A percentile compares a stretch with the other conserved stretches of the same genome.
Evolutionary conservation across 1,140 invertebrate genomes (phyloP).

Genomic region (Bombus balteatus): DNA sequence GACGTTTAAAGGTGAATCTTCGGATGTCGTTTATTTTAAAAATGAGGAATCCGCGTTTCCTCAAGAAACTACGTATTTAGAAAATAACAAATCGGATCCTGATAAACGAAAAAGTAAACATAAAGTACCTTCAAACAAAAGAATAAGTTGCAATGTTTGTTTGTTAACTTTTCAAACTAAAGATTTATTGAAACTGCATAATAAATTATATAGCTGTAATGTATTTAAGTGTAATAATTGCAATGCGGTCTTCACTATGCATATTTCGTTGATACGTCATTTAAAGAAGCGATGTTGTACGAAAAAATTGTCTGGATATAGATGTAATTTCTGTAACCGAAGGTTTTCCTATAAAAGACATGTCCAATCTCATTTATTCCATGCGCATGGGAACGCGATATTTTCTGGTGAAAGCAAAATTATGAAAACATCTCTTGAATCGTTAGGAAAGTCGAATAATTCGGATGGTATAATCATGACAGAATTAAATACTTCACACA

Average conservation of each 20-base stretch:
- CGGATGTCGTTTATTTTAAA: neutral
- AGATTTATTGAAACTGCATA: neutral
- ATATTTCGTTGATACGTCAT: neutral
- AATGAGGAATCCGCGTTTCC: neutral
- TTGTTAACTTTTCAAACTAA: neutral
- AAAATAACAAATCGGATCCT: neutral
- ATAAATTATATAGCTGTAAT: neutral
- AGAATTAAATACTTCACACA: neutral
- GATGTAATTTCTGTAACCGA: slow-evolving; percentile 33
- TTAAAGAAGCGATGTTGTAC: rapidly evolving
- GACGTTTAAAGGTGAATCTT: neutral
- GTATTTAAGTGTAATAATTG: neutral
- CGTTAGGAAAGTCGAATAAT: neutral
- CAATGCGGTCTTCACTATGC: neutral
- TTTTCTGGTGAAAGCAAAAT: rapidly evolving
- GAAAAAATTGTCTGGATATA: rapidly evolving
- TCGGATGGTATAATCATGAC: rapidly evolving
- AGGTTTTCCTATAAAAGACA: rapidly evolving
- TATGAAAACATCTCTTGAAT: neutral
- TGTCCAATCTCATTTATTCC: slow-evolving; percentile 50
- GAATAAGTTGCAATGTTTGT: slow-evolving; percentile 1
- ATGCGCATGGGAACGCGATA: slow-evolving; percentile 6
- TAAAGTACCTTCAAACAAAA: no score
- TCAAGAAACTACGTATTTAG: neutral
- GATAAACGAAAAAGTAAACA: neutral